These are phyloP conservation scores for Aphelinus certus DNA, from an alignment of 1,140 invertebrate genomes.

Conservation along the genomic window DNA sequence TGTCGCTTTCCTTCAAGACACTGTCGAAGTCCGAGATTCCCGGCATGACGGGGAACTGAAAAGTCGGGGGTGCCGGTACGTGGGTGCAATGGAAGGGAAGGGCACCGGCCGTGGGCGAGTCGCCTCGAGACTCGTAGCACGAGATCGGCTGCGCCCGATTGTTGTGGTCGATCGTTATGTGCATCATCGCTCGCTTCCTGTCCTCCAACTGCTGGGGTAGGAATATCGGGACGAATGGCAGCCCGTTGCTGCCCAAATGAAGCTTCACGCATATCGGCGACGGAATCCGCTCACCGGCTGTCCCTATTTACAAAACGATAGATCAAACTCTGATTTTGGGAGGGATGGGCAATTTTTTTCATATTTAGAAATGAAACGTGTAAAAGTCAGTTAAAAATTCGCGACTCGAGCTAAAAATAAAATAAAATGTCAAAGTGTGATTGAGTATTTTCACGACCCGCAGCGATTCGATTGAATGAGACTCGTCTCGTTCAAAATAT, in stretches of 20 bases:
- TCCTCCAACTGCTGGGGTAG: neutral
- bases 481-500: no score
- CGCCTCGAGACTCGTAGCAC: neutral
- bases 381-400: no score
- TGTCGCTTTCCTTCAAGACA: no score
- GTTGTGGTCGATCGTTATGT: neutral
- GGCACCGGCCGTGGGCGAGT: neutral
- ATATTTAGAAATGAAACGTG: no score
- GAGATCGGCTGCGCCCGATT: neutral
- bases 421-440: no score
- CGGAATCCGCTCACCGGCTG: neutral
- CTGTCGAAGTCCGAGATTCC: slow-evolving; percentile 34
- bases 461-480: no score
- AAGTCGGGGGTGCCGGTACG: slow-evolving; percentile 41
- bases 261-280: neutral
- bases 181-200: neutral
- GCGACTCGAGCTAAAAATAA: no score
- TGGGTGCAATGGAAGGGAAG: slow-evolving; percentile 49
- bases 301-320: no score
- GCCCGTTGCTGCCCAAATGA: neutral
- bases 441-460: no score
- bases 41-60: slow-evolving; percentile 45
- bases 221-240: neutral
- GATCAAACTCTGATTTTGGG: no score
- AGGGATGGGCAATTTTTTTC: no score